A percentile compares a stretch with the other conserved stretches of the same genome.
Evolutionary conservation across 2,888 invertebrate genomes (phyloP).

Genomic region (Trissolcus brochymenae): DNA sequence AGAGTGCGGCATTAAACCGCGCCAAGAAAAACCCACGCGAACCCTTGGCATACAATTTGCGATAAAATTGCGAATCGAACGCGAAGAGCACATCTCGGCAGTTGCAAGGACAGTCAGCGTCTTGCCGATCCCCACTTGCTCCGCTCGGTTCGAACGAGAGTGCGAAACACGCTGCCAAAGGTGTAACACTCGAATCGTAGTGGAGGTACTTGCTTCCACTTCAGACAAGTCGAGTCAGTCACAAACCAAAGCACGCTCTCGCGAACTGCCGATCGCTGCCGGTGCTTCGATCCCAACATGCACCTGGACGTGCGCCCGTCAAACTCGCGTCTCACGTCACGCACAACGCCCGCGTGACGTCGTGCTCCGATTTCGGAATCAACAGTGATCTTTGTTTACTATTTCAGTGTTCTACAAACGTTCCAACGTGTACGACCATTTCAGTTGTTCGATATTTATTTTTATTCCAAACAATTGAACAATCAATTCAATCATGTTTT

Average conservation of each 20-base stretch:
- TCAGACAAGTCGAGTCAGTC: conserved; percentile 65
- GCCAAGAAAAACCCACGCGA: conserved; percentile 34
- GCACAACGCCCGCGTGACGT: conserved; percentile 9
- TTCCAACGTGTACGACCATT: no score
- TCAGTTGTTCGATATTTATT: no score
- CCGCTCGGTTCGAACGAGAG: conserved; percentile 61
- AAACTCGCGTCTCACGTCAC: conserved; percentile 38
- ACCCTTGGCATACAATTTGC: conserved; percentile 46
- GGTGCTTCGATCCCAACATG: conserved; percentile 28
- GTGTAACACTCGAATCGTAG: conserved; percentile 62
- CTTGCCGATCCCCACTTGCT: conserved; percentile 41
- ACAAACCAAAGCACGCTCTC: conserved; percentile 61
- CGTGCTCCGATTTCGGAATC: conserved; percentile 18
- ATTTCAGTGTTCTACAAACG: conserved; percentile 9
- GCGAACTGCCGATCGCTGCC: conserved; percentile 46
- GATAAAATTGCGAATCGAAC: conserved; percentile 35
- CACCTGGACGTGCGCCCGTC: conserved; percentile 50
- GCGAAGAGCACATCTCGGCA: conserved; percentile 31
- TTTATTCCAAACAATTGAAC: no score
- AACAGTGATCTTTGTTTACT: conserved; percentile 8
- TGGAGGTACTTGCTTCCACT: conserved; percentile 64
- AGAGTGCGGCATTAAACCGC: conserved; percentile 7
- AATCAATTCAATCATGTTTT: no score
- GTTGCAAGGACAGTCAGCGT: conserved; percentile 53
- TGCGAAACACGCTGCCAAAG: conserved; percentile 68